Conservation (phyloP, 2,888 invertebrate species). For the Resseliella maxima region DNA sequence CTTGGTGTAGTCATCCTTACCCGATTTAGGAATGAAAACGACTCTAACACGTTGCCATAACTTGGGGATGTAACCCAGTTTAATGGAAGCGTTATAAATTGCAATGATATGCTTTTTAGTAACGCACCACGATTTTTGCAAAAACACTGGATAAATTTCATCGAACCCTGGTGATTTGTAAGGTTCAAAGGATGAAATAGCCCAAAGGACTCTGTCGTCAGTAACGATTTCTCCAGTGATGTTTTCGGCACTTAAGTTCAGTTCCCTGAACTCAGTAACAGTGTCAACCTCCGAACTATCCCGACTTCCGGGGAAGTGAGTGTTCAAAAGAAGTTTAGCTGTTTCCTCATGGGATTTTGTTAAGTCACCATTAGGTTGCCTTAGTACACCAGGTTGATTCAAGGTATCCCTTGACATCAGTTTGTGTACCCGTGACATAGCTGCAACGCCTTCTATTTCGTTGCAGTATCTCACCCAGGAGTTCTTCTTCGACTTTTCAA, state of each 20-base stretch:
- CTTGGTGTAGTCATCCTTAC: conserved; percentile 57
- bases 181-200: background rate
- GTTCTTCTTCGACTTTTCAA: background rate
- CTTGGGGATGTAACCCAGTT: conserved; percentile 54
- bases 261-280: background rate
- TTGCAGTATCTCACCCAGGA: conserved; percentile 5
- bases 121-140: background rate
- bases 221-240: background rate
- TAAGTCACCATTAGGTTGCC: background rate
- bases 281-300: background rate
- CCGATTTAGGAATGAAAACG: conserved; percentile 59
- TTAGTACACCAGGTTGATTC: background rate
- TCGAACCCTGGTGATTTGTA: background rate
- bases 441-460: background rate
- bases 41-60: conserved; percentile 56
- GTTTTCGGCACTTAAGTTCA: background rate
- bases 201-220: background rate
- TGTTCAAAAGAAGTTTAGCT: background rate
- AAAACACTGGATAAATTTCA: background rate
- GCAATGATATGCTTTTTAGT: background rate
- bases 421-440: background rate
- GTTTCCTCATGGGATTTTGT: background rate
- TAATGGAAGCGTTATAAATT: conserved; percentile 32
- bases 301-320: background rate
- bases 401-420: background rate